phyloP scores from a whole-genome alignment of 2,888 invertebrate species.

The Mesoligia furuncula region DNA sequence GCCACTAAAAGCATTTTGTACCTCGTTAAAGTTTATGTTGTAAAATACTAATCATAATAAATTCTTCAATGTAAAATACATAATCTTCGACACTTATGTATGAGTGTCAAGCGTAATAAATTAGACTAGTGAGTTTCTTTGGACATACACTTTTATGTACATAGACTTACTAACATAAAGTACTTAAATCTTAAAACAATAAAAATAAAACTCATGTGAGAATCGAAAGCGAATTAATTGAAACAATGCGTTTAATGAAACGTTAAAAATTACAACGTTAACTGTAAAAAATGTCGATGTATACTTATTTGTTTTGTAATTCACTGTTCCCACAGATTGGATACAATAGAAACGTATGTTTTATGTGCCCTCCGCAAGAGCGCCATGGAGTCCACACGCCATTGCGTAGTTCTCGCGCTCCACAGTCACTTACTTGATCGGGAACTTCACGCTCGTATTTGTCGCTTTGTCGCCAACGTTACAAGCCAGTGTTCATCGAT shows the following conservation, averaged over 20 bases:
- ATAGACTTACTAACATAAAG: conserved; percentile 1
- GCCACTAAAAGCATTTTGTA: conserved; percentile 48
- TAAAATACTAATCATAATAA: conserved; percentile 33
- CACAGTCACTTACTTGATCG: conserved; percentile 81
- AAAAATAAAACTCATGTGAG: conserved; percentile 52
- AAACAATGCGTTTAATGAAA: conserved; percentile 61
- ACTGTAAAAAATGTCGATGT: conserved; percentile 73
- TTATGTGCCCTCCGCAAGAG: conserved; percentile 79
- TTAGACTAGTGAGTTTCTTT: conserved; percentile 12
- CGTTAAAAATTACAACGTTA: conserved; percentile 57
- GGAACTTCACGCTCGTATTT: conserved; percentile 80
- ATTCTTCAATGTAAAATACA: conserved; percentile 26
- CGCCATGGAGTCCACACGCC: conserved; percentile 69
- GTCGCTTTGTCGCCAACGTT: conserved; percentile 66
- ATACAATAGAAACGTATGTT: conserved; percentile 86
- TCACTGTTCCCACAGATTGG: conserved; percentile 84
- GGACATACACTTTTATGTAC: conserved; percentile 1
- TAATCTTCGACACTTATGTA: conserved; percentile 16
- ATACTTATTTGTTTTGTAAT: conserved; percentile 80
- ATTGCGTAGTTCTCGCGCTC: conserved; percentile 71
- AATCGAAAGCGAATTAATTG: conserved; percentile 63
- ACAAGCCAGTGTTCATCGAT: conserved; percentile 71
- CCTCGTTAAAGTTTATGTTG: conserved; percentile 43
- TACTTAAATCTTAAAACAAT: conserved; percentile 21
- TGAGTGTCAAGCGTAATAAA: conserved; percentile 22